phyloP scores from a whole-genome alignment of 1,140 invertebrate species.

The Heliconius nattereri region DNA sequence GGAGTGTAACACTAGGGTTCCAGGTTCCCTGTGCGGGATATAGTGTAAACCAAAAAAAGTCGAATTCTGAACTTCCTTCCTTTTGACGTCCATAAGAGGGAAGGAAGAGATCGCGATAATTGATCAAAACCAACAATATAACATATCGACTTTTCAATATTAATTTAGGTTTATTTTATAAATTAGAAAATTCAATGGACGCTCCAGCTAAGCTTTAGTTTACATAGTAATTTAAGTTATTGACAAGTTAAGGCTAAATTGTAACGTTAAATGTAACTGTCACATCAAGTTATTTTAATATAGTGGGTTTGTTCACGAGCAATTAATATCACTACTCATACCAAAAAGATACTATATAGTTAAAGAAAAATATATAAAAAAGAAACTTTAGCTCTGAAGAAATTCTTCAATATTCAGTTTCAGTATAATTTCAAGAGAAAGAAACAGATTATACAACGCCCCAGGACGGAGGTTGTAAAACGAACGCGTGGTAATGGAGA shows the following conservation, averaged over 20 bases:
- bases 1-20: no score
- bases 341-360: background rate
- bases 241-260: slow-evolving; percentile 7
- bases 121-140: no score
- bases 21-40: no score
- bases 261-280: background rate
- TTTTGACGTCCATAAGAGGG: no score
- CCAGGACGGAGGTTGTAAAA: slow-evolving; percentile 51
- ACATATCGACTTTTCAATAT: no score
- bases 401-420: background rate
- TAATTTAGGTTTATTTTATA: background rate
- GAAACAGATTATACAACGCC: slow-evolving; percentile 41
- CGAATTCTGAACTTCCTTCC: no score
- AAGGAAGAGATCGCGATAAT: no score
- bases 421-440: slow-evolving; percentile 6
- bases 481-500: slow-evolving; percentile 30
- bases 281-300: background rate
- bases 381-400: background rate
- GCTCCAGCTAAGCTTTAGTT: slow-evolving; percentile 4
- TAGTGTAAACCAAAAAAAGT: background rate
- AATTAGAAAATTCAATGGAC: background rate
- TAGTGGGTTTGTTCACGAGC: no score
- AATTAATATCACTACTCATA: background rate
- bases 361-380: background rate
- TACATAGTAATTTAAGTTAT: slow-evolving; percentile 4